Conservation (phyloP, 2,888 invertebrate species). For the Latrodectus hesperus region DNA sequence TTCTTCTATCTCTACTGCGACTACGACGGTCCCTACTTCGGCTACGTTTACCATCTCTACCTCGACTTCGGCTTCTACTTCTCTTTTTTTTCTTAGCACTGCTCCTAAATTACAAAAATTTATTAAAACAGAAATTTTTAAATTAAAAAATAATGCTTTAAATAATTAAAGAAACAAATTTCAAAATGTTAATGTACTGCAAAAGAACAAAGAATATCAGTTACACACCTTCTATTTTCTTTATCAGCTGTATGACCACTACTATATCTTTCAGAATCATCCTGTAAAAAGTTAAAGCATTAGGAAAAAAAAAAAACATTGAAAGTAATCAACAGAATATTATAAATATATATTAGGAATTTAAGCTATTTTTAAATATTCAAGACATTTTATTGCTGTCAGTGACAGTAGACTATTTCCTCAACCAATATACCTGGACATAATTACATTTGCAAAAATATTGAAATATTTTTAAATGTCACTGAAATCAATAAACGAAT, state of each 20-base stretch:
- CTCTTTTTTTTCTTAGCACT: slow-evolving; percentile 64
- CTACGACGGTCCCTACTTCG: slow-evolving; percentile 39
- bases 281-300: slow-evolving; percentile 26
- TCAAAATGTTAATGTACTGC: not conserved
- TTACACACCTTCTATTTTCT: slow-evolving; percentile 62
- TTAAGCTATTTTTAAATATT: too few species aligned
- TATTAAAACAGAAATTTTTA: not conserved
- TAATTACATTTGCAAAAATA: too few species aligned
- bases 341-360: too few species aligned
- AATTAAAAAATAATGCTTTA: not conserved
- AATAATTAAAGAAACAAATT: not conserved
- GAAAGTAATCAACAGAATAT: too few species aligned
- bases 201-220: not conserved
- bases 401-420: too few species aligned
- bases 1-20: slow-evolving; percentile 53
- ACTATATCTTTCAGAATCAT: slow-evolving; percentile 50
- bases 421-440: too few species aligned
- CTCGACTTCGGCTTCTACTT: slow-evolving; percentile 55
- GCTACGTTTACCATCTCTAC: slow-evolving; percentile 35
- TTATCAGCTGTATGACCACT: slow-evolving; percentile 49
- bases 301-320: too few species aligned
- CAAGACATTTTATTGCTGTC: too few species aligned
- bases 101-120: not conserved
- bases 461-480: too few species aligned
- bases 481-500: too few species aligned